A percentile compares a stretch with the other conserved stretches of the same genome.
Conservation (phyloP, 2,113 vertebrate genomes). For the Urocynchramus pylzowi region DNA sequence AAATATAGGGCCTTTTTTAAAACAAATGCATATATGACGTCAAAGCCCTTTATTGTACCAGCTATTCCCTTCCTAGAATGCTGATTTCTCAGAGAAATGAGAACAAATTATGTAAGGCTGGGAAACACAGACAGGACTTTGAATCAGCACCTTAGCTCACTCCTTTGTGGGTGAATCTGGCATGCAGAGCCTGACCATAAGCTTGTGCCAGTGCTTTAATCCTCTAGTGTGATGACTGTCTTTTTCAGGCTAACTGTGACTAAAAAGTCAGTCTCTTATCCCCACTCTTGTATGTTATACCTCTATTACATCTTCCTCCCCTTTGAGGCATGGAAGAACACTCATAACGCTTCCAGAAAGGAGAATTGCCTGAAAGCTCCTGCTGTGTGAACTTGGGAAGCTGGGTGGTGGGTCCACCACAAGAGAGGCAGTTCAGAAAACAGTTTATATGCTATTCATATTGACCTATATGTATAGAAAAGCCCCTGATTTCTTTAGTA, state of each 20-base stretch:
- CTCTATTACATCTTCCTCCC: not conserved
- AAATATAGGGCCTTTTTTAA: not conserved
- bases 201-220: not conserved
- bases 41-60: not conserved
- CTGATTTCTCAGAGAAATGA: not conserved
- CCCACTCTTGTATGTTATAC: not conserved
- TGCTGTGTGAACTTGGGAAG: not conserved
- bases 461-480: not conserved
- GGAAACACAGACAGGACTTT: not conserved
- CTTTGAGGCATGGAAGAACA: not conserved
- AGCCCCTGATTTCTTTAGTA: not conserved
- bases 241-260: not conserved
- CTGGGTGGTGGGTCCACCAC: not conserved
- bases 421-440: not conserved
- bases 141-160: not conserved
- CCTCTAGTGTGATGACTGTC: not conserved
- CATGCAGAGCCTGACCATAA: not conserved
- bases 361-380: not conserved
- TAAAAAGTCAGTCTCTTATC: not conserved
- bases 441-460: not conserved
- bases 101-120: not conserved
- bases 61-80: not conserved
- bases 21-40: not conserved
- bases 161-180: not conserved
- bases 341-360: not conserved